Conservation (phyloP, 1,140 invertebrate genomes). For the Centruroides sculpturatus region DNA sequence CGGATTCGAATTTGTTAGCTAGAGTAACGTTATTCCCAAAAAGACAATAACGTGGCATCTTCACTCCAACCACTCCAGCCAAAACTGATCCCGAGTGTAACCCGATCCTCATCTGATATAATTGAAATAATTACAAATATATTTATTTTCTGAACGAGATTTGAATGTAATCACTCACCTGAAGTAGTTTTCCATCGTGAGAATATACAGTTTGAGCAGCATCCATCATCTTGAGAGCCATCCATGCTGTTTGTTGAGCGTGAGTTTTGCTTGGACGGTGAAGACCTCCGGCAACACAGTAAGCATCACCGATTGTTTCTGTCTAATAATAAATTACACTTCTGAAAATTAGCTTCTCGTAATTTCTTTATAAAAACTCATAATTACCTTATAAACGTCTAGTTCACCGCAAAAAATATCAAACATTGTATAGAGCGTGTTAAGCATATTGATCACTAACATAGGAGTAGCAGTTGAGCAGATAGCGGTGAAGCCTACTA, state of each 20-base stretch:
- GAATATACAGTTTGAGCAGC: conserved; percentile 70
- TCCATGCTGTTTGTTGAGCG: conserved; percentile 88
- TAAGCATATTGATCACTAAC: conserved; percentile 80
- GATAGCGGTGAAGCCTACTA: conserved; percentile 94
- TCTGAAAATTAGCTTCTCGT: no score
- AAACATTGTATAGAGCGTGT: conserved; percentile 86
- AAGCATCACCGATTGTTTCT: conserved; percentile 77
- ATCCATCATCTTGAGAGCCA: conserved; percentile 82
- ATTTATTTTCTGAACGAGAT: no score
- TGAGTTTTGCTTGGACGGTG: conserved; percentile 65
- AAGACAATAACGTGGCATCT: conserved; percentile 62
- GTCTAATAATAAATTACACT: conserved; percentile 37
- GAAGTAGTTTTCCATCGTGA: conserved; percentile 77
- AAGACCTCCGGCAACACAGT: conserved; percentile 41
- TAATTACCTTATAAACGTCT: conserved; percentile 73
- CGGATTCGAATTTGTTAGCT: conserved; percentile 34
- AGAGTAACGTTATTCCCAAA: conserved; percentile 74
- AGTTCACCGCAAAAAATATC: conserved; percentile 85
- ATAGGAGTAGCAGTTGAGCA: conserved; percentile 86
- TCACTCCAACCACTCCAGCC: conserved; percentile 61
- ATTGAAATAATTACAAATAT: neutral
- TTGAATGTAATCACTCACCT: conserved; percentile 36
- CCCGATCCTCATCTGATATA: conserved; percentile 75
- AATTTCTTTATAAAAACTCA: no score
- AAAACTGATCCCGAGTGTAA: conserved; percentile 77